A percentile compares a stretch with the other conserved stretches of the same genome.
phyloP scores from a whole-genome alignment of 2,113 vertebrate genomes.

The Diadophis punctatus region DNA sequence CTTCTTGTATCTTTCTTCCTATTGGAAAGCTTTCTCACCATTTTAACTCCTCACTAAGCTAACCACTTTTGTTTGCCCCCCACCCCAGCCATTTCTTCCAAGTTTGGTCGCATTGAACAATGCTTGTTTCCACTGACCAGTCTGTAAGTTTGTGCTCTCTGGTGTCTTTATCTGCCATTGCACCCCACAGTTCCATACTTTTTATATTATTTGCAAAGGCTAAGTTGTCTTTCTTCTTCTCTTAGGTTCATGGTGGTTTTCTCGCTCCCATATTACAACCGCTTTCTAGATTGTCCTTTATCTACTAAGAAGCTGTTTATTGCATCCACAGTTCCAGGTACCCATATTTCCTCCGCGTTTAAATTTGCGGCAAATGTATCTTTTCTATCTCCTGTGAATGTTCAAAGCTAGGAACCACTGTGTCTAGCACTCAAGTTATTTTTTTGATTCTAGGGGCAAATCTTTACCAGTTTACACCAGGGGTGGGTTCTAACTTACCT shows the following conservation, averaged over 20 bases:
- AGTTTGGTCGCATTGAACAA: not conserved
- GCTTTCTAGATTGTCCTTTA: not conserved
- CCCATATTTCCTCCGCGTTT: not conserved
- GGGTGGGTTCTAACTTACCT: too few relatives aligned
- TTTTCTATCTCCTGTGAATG: not conserved
- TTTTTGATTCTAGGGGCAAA: not conserved
- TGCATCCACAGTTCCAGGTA: not conserved
- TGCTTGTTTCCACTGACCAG: not conserved
- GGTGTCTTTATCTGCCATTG: not conserved
- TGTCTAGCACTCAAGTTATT: not conserved
- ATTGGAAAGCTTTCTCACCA: not conserved
- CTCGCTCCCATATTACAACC: not conserved
- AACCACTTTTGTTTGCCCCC: not conserved
- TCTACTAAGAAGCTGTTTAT: not conserved
- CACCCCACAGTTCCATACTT: not conserved
- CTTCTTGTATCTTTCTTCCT: not conserved
- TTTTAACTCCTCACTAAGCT: not conserved
- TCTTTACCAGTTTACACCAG: not conserved
- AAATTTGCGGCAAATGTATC: not conserved
- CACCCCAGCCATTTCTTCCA: not conserved
- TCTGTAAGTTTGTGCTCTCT: not conserved
- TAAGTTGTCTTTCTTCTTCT: not conserved
- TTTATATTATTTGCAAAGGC: not conserved
- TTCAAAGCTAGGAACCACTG: not conserved
- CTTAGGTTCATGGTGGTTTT: not conserved